These are phyloP conservation scores for Fabriciana adippe DNA, from an alignment of 2,888 invertebrate genomes.

Conservation along the genomic window DNA sequence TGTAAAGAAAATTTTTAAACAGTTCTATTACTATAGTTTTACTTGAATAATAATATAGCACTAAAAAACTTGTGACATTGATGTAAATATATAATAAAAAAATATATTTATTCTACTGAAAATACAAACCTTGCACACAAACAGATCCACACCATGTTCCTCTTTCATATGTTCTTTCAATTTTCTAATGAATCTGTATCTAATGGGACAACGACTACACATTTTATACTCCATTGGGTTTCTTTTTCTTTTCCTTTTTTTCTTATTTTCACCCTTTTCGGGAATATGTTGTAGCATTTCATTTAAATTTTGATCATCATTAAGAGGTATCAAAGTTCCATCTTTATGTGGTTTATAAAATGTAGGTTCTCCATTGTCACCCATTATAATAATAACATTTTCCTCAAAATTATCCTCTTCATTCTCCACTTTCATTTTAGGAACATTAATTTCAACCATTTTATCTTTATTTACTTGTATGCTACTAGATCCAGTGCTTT, in stretches of 20 bases:
- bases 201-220: conserved; percentile 63
- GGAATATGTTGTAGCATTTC: conserved; percentile 17
- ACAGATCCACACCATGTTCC: conserved; percentile 61
- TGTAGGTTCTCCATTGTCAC: conserved; percentile 48
- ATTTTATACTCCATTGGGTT: conserved; percentile 59
- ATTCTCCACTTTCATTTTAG: conserved; percentile 30
- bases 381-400: conserved; percentile 53
- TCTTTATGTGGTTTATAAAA: conserved; percentile 49
- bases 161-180: conserved; percentile 66
- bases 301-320: conserved; percentile 26
- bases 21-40: neutral
- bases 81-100: neutral
- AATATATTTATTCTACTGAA: neutral
- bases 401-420: conserved; percentile 32
- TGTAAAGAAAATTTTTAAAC: neutral
- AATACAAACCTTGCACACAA: conserved; percentile 62
- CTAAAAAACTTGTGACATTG: too few relatives aligned
- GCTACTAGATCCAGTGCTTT: conserved; percentile 21
- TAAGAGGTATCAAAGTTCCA: conserved; percentile 41
- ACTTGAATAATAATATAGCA: neutral
- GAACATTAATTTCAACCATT: conserved; percentile 16
- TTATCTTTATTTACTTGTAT: conserved; percentile 11
- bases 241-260: conserved; percentile 54
- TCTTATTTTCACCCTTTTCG: conserved; percentile 26
- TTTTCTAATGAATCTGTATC: conserved; percentile 67